Evolutionary conservation across 1,140 invertebrate species (phyloP).

Genomic region (Temnothorax longispinosus): DNA sequence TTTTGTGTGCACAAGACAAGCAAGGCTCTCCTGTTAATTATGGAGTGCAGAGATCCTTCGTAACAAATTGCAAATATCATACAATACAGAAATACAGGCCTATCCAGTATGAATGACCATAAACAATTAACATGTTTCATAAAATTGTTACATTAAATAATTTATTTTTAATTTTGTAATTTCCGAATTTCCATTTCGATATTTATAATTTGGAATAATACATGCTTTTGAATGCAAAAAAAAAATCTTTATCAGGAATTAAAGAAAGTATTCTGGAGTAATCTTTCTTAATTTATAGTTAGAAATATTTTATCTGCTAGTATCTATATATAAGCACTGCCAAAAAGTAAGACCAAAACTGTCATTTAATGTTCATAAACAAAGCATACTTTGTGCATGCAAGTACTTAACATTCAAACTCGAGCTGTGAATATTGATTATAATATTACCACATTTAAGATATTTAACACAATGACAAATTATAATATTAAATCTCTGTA

Average conservation of each 20-base stretch:
- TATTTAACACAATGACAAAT: slow-evolving; percentile 34
- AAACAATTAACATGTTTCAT: background rate
- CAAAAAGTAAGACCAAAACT: background rate
- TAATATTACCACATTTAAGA: slow-evolving; percentile 24
- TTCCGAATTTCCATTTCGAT: slow-evolving; percentile 1
- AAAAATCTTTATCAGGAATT: background rate
- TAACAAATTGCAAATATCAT: background rate
- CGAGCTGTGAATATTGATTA: slow-evolving; percentile 28
- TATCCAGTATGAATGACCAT: background rate
- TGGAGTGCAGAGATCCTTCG: background rate
- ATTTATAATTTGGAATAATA: slow-evolving; percentile 9
- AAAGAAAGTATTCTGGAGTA: background rate
- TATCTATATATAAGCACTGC: background rate
- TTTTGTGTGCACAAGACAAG: background rate
- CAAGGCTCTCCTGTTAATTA: background rate
- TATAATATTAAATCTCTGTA: slow-evolving; percentile 2
- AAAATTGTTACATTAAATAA: background rate
- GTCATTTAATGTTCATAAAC: background rate
- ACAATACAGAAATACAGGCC: background rate
- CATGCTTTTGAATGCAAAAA: background rate
- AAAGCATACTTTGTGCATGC: background rate
- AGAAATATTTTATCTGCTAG: background rate
- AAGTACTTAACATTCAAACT: slow-evolving; percentile 44
- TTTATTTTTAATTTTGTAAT: slow-evolving; percentile 5
- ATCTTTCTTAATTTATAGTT: background rate